Evolutionary conservation across 2,113 vertebrate genomes (phyloP).

Genomic region (Holacanthus passer): DNA sequence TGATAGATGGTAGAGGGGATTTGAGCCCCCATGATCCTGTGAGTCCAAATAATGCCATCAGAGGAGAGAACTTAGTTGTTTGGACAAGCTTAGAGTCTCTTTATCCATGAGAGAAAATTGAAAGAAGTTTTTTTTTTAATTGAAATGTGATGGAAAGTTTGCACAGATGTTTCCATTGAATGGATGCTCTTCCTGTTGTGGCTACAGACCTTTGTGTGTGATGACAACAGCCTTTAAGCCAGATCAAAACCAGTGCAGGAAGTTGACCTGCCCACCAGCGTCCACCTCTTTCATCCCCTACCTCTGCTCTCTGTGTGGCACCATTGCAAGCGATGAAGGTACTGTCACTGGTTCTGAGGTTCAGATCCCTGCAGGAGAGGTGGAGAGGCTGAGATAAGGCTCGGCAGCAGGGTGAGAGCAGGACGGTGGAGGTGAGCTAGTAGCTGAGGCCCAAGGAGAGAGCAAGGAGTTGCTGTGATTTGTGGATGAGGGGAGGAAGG

Average conservation of each 20-base stretch:
- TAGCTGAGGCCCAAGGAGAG: background rate
- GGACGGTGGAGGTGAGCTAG: slow-evolving; percentile 9
- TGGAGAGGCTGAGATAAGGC: slow-evolving; percentile 35
- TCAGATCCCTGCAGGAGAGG: slow-evolving; percentile 47
- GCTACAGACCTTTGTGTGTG: slow-evolving; percentile 1
- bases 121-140: background rate
- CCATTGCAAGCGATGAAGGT: slow-evolving; percentile 63
- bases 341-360: slow-evolving; percentile 52
- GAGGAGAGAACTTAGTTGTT: slow-evolving; percentile 19
- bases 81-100: background rate
- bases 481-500: slow-evolving; percentile 20
- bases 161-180: background rate
- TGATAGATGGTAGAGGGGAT: slow-evolving; percentile 47
- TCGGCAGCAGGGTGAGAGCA: slow-evolving; percentile 37
- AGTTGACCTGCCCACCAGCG: slow-evolving; percentile 13
- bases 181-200: background rate
- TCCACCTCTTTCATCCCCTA: slow-evolving; percentile 21
- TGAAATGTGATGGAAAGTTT: slow-evolving; percentile 1
- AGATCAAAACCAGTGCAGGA: slow-evolving; percentile 65
- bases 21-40: slow-evolving; percentile 9
- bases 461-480: slow-evolving; percentile 34
- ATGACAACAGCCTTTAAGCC: slow-evolving; percentile 56
- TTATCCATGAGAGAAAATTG: background rate
- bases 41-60: slow-evolving; percentile 47
- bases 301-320: slow-evolving; percentile 29